These are phyloP conservation scores for Varanus komodoensis DNA, from an alignment of 2,113 vertebrate genomes.

Conservation along the genomic window DNA sequence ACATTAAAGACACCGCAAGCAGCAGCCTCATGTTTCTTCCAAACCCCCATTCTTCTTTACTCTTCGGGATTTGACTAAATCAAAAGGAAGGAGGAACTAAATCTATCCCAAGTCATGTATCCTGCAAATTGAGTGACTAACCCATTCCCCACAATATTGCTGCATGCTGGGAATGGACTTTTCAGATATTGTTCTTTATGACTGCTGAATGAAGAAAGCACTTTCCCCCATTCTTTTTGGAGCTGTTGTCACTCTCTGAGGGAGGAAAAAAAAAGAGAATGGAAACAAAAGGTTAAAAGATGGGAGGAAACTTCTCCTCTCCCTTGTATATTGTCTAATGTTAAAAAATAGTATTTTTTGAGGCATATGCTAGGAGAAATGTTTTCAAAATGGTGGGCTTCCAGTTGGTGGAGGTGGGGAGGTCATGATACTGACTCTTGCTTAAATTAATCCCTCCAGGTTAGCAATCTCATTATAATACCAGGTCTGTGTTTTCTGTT, in stretches of 20 bases:
- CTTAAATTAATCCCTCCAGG: background rate
- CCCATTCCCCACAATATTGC: background rate
- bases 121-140: background rate
- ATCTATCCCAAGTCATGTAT: background rate
- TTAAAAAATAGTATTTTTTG: background rate
- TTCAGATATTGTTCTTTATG: background rate
- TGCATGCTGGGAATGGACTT: background rate
- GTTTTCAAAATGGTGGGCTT: background rate
- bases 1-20: background rate
- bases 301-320: too few species aligned
- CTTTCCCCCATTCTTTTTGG: background rate
- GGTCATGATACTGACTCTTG: background rate
- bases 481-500: background rate
- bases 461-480: background rate
- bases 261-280: background rate
- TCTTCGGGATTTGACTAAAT: background rate
- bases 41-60: too few species aligned
- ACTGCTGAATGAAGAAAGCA: background rate
- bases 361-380: background rate
- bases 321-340: background rate
- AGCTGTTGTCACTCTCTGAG: too few species aligned
- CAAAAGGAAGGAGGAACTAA: background rate
- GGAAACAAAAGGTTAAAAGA: background rate
- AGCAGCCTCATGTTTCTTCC: background rate
- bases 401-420: background rate